Evolutionary conservation across 35 echinoderm and acorn worm genomes (phyloP), one percentile per base, ranked within the genome.

Genomic region (Acanthaster planci): DNA sequence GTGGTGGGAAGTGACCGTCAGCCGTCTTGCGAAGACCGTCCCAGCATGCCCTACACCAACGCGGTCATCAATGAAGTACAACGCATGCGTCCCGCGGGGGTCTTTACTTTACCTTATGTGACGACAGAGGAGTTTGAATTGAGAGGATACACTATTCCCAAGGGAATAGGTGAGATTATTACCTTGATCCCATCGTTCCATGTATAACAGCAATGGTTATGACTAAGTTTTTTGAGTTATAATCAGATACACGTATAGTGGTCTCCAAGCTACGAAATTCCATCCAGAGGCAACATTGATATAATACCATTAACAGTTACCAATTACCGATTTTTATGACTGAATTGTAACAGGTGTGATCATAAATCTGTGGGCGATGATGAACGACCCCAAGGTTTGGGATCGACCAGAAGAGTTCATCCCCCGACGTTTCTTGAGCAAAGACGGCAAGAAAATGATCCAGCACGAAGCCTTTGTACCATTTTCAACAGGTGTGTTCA

Each of bases 351-450:
- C 42, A 47, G 42, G 4, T 4, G 55, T 95, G 9, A 55, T 88
- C n/a, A 64, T 85, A 17, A 91, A 95, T 53, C 42, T 95, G 14
- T 95, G 89, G 89, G 89, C 82, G 17, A 17, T 92, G 12, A 75
- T 88, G 15, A 80, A 88, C 64, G 90, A 91, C 67, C 84, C 67
- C 2, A 92, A 88, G 67, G 44, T 84, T 6, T 95, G 93, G 93
- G 54, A 88, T 31, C 47, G 92, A 15, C 93, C 93, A 15, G 80
- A 95, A 15, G 31, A 79, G 75, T 95, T 95, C 77, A 77, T 88
- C 55, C 93, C 93, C 7, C 54, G 42, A 39, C 79, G 90, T 23
- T 95, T 95, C 54, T 37, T 95, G 54, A 82, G 80, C 60, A 76
- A 84, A 15, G 89, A 92, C 39, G 84, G 93, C 9, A 87, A 84